Base-by-base conservation (phyloP, 2,797 vertebrate genomes). In the Spinus olivaceus region DNA sequence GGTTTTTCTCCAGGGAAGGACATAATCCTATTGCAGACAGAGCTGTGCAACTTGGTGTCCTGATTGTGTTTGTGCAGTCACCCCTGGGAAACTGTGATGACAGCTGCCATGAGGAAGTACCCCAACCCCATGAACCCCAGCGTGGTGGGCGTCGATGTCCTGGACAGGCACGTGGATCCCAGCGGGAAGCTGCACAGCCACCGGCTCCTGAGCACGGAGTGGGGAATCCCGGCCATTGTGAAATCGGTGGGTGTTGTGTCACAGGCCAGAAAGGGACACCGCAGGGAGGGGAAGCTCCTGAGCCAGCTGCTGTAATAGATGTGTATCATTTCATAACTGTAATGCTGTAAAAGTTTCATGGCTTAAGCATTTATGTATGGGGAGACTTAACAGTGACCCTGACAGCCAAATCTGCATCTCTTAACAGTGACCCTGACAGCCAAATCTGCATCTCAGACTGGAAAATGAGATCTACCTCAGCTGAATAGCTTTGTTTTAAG, bases 111-210 rank as follows among this genome's bases (percentile, higher is more conserved):
- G 99, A 98, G 99, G 98, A 99, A 99, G 57, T 99, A 99, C 65
- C 99, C 99, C 6, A 99, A 99, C 64, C 99, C 99, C 32, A 99
- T 99, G 99, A 99, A 99, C 96, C 98, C 99, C 14, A 99, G 97
- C 6, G 99, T 99, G 96, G 98, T 99, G 16, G 99, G 99, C 2
- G 99, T 99, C 5, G 99, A 99, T 32, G 99, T 99, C 19, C 95
- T 99, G 96, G 98, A 98, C 96, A 97, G 99, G 88, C 96, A 92
- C 4, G 32, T 99, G 11, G 99, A 99, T 92, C 89, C 94, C 24
- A 97, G 97, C 21, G 99, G 99, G 65, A 98, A 99, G 70, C 95
- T 99, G 85, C 99, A 99, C 97, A 99, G 99, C 96, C 98, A 98
- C 94, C 95, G 99, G 6, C 98, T 99, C 28, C 99, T 99, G 86